Conservation (phyloP, 2,797 vertebrate species). For the Phrynocephalus forsythii region DNA sequence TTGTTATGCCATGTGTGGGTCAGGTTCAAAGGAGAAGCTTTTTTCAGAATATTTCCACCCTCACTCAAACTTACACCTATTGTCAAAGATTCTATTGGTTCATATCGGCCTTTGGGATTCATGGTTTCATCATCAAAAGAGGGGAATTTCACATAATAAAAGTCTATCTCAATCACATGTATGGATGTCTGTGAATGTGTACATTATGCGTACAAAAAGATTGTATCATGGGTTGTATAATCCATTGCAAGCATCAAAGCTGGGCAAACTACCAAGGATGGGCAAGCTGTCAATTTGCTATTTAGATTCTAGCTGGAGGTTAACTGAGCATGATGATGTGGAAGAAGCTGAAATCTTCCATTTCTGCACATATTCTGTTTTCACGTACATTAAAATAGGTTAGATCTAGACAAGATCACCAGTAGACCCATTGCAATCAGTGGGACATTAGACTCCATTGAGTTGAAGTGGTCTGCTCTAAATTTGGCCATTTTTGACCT, state of each 20-base stretch:
- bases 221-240: not conserved
- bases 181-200: no score
- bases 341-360: not conserved
- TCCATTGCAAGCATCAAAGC: not conserved
- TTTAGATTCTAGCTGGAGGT: not conserved
- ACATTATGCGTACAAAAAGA: no score
- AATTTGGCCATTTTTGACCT: no score
- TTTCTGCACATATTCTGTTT: not conserved
- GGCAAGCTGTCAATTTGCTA: not conserved
- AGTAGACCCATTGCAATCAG: not conserved
- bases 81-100: not conserved
- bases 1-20: not conserved
- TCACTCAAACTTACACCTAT: no score
- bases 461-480: no score
- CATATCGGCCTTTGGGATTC: not conserved
- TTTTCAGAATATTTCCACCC: not conserved
- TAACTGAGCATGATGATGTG: not conserved
- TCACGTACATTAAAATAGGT: not conserved
- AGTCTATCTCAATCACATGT: no score
- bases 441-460: not conserved
- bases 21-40: not conserved
- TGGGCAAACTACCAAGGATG: not conserved
- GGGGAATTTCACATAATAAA: not conserved
- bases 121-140: not conserved
- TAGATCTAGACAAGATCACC: not conserved